Base-by-base conservation (phyloP, 1,140 invertebrate genomes). In the Berghia stephanieae region DNA sequence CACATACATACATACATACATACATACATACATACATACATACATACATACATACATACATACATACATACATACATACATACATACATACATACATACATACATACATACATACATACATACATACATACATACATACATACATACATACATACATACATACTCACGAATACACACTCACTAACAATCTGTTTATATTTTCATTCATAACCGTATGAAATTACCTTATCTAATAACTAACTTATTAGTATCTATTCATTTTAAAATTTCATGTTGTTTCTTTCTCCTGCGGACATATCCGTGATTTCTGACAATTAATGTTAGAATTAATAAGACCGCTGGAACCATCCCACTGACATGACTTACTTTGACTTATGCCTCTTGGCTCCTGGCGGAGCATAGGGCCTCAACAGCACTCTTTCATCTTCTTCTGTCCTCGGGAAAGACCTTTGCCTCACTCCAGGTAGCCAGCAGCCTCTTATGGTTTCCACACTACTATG, bases 11-110 rank as follows among this genome's bases (percentile, higher is more conserved):
- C 70, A 52, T 8, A 72, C 70, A 49, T n/a, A 55, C 34, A 55
- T 8, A 31, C 8, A 31, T 27, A n/a, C 55, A 27, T n/a, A 57
- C 24, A 16, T 6, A 4, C 46, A 72, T 36, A 72, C 0, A 72
- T 52, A 55, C 24, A 55, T 36, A 31, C 70, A 72, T n/a, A 55
- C 70, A 49, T 52, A 49, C 70, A 46, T 24, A 49, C 49, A 55
- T 36, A 34, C 70, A 72, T n/a, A 2, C 70, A 36, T 18, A 38
- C 46, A 55, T 52, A 38, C 70, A 55, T 34, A 18, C 49, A 55
- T 36, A 21, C 49, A 49, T 34, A 36, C 44, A 21, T 36, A 55
- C 36, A 40, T 0, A 40, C 66, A 38, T 18, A 5, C 66, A 40
- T 21, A 38, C 66, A 38, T 42, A 5, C 66, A 6, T 42, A n/a